Evolutionary conservation across 2,113 vertebrate genomes (phyloP).

Genomic region (Hydrochoerus hydrochaeris): DNA sequence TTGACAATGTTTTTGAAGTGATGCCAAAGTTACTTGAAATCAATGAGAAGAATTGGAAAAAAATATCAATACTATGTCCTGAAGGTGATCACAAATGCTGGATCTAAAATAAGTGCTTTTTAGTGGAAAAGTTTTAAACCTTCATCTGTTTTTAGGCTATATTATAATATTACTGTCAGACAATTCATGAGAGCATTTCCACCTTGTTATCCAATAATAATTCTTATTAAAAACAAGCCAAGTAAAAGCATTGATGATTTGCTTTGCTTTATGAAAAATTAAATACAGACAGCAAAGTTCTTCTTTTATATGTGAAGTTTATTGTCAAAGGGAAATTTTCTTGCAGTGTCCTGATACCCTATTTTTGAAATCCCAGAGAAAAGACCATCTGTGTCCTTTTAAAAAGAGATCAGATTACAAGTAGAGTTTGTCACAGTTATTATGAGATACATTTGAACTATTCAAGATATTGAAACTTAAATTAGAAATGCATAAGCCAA

Average conservation of each 20-base stretch:
- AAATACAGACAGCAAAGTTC: not conserved
- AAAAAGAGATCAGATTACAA: conserved; percentile 11
- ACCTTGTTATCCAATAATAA: not conserved
- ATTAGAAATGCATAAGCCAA: not conserved
- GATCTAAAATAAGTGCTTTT: not conserved
- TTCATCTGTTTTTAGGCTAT: not conserved
- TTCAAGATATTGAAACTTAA: not conserved
- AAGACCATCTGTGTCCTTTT: not conserved
- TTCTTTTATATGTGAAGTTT: not conserved
- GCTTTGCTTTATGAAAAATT: not conserved
- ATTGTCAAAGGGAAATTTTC: not conserved
- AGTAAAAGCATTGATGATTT: not conserved
- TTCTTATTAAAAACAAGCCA: conserved; percentile 7
- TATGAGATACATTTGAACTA: not conserved
- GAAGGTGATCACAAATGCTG: not conserved
- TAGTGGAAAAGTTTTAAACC: not conserved
- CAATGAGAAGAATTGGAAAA: conserved; percentile 25
- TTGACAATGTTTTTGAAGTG: not conserved
- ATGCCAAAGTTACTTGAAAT: conserved; percentile 16
- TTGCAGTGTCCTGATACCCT: not conserved
- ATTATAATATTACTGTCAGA: not conserved
- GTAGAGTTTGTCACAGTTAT: not conserved
- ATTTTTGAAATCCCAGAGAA: conserved; percentile 21
- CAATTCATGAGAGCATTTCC: not conserved
- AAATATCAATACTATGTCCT: not conserved